These are phyloP conservation scores for Bimastos eiseni DNA, from an alignment of 2,888 invertebrate species.

Conservation along the genomic window DNA sequence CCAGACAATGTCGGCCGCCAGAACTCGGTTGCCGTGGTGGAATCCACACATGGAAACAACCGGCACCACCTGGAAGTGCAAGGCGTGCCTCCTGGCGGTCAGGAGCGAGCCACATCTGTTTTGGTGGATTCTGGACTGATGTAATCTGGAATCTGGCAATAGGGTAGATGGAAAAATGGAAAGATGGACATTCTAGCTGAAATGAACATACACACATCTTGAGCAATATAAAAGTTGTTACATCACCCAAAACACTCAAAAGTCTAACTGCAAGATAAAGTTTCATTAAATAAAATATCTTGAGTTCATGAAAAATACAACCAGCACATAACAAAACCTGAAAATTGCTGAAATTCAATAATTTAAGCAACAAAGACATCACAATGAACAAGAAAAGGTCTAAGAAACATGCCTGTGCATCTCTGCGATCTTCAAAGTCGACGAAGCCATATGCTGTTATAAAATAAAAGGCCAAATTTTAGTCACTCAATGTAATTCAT, in stretches of 20 bases:
- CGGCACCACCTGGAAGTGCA: slow-evolving; percentile 19
- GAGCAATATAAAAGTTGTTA: slow-evolving; percentile 19
- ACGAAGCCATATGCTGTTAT: slow-evolving; percentile 62
- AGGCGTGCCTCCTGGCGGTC: neutral
- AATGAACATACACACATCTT: slow-evolving; percentile 25
- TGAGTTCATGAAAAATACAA: neutral
- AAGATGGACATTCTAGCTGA: slow-evolving; percentile 25
- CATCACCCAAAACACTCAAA: slow-evolving; percentile 8
- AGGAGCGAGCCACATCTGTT: slow-evolving; percentile 17
- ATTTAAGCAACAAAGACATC: slow-evolving; percentile 15
- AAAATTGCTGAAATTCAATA: neutral
- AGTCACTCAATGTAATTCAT: neutral
- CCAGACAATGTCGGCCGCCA: slow-evolving; percentile 15
- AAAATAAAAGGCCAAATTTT: slow-evolving; percentile 10
- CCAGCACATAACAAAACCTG: neutral
- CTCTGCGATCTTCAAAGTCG: slow-evolving; percentile 63
- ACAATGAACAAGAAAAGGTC: slow-evolving; percentile 21
- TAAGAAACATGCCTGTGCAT: slow-evolving; percentile 60
- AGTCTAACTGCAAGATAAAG: slow-evolving; percentile 16
- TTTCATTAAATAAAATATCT: neutral
- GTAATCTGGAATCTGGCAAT: slow-evolving; percentile 22
- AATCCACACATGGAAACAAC: slow-evolving; percentile 23
- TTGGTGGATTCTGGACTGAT: slow-evolving; percentile 24
- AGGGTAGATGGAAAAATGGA: slow-evolving; percentile 19
- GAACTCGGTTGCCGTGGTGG: slow-evolving; percentile 23